Conservation (phyloP, 2,888 invertebrate genomes). For the Lutraria lutraria region DNA sequence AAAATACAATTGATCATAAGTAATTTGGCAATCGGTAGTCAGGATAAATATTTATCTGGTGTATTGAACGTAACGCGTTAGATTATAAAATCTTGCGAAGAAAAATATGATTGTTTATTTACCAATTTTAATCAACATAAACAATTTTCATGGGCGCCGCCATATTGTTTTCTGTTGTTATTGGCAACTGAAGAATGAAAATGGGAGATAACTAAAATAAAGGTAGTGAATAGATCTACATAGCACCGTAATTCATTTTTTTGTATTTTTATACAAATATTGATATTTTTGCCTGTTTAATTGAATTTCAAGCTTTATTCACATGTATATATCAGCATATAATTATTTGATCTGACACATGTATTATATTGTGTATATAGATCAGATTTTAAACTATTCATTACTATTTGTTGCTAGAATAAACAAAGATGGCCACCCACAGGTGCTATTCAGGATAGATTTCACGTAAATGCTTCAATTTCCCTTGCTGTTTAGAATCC, state of each 20-base stretch:
- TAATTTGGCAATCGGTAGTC: background rate
- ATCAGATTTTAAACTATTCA: background rate
- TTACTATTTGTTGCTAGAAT: conserved; percentile 66
- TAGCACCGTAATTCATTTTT: background rate
- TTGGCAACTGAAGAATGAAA: conserved; percentile 40
- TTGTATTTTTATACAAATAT: background rate
- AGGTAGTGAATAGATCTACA: background rate
- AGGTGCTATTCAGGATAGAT: conserved; percentile 37
- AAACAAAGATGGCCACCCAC: conserved; percentile 66
- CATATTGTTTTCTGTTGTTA: conserved; percentile 64
- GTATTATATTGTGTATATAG: too few relatives aligned
- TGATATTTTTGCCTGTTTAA: too few relatives aligned
- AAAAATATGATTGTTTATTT: background rate
- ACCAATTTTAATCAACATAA: conserved; percentile 24
- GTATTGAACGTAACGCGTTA: background rate
- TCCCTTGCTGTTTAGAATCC: background rate
- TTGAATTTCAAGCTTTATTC: too few relatives aligned
- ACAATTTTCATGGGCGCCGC: conserved; percentile 49
- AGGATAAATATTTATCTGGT: background rate
- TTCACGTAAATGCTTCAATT: background rate
- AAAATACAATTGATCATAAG: too few relatives aligned
- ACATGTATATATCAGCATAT: too few relatives aligned
- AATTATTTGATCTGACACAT: background rate
- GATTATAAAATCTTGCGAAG: background rate
- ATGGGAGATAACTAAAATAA: conserved; percentile 40